A percentile compares a stretch with the other conserved stretches of the same genome.
Evolutionary conservation across 2,113 vertebrate genomes (phyloP).

Genomic region (Gyps fulvus): DNA sequence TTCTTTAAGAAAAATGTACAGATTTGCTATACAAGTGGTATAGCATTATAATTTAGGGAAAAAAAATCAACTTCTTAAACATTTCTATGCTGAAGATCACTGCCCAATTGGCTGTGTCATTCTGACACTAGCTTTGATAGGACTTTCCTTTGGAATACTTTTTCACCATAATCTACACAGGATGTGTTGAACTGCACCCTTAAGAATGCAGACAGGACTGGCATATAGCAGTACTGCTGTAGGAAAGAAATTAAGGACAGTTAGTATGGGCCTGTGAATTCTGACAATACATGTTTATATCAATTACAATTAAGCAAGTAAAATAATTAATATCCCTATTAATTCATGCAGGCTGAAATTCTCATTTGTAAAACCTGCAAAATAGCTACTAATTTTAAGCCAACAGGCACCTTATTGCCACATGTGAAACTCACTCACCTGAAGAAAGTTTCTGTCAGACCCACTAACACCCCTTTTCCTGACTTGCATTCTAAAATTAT

Average conservation of each 20-base stretch:
- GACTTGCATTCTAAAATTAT: slow-evolving; percentile 69
- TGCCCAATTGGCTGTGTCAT: slow-evolving; percentile 86
- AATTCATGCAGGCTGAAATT: slow-evolving; percentile 93
- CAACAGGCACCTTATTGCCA: slow-evolving; percentile 73
- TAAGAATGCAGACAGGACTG: slow-evolving; percentile 99
- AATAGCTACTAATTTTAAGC: slow-evolving; percentile 70
- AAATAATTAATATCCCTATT: slow-evolving; percentile 84
- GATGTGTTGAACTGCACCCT: slow-evolving; percentile 99
- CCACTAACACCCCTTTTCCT: slow-evolving; percentile 76
- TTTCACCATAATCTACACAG: slow-evolving; percentile 99
- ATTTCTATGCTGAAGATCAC: slow-evolving; percentile 81
- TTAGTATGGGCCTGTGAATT: slow-evolving; percentile 99
- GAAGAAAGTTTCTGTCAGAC: slow-evolving; percentile 76
- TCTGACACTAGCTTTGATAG: slow-evolving; percentile 87
- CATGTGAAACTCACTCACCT: slow-evolving; percentile 73
- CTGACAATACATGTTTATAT: slow-evolving; percentile 94
- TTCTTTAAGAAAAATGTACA: slow-evolving; percentile 68
- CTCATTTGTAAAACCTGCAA: slow-evolving; percentile 79
- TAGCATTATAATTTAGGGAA: slow-evolving; percentile 69
- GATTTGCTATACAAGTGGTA: slow-evolving; percentile 73
- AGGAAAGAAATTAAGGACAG: slow-evolving; percentile 99
- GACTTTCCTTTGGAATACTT: slow-evolving; percentile 90
- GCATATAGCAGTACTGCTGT: slow-evolving; percentile 99
- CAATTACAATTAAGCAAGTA: slow-evolving; percentile 95
- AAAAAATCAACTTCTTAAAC: slow-evolving; percentile 71